These are phyloP conservation scores for Prosapia bicincta DNA, from an alignment of 2,888 invertebrate species.

Conservation along the genomic window DNA sequence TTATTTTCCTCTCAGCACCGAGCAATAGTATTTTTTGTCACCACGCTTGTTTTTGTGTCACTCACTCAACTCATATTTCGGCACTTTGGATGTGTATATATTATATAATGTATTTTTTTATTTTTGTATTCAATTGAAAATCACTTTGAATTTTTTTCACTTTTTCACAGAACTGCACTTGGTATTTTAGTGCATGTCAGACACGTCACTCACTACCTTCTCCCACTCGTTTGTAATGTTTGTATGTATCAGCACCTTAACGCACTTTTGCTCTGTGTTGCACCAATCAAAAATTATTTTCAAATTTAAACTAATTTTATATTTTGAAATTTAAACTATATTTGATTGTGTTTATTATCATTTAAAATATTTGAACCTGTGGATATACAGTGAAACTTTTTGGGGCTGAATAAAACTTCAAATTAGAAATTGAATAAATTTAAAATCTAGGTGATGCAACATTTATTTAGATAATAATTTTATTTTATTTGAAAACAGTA, in stretches of 20 bases:
- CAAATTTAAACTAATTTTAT: not conserved
- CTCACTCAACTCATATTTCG: constrained; percentile 31
- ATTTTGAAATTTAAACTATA: not conserved
- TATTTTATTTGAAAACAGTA: too few relatives aligned
- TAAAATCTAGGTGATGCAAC: too few relatives aligned
- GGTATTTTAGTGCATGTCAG: constrained; percentile 37
- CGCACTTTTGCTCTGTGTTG: constrained; percentile 9
- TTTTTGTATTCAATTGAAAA: constrained; percentile 23
- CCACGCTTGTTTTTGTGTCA: constrained; percentile 33
- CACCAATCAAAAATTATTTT: not conserved
- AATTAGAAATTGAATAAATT: too few relatives aligned
- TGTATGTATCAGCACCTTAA: constrained; percentile 21
- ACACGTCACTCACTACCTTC: constrained; percentile 8
- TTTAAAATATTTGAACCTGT: too few relatives aligned
- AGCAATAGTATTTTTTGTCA: constrained; percentile 32
- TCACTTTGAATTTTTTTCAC: constrained; percentile 37
- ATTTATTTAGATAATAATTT: too few relatives aligned
- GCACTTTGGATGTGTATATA: constrained; percentile 34
- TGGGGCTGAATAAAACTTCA: too few relatives aligned
- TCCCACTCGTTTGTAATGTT: constrained; percentile 18
- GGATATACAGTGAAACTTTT: too few relatives aligned
- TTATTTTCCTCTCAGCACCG: constrained; percentile 20
- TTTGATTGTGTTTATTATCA: not conserved
- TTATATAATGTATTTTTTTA: constrained; percentile 19
- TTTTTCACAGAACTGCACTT: constrained; percentile 37